A percentile compares a stretch with the other conserved stretches of the same genome.
Conservation (phyloP, 2,797 vertebrate species). For the Phoeniculus purpureus region DNA sequence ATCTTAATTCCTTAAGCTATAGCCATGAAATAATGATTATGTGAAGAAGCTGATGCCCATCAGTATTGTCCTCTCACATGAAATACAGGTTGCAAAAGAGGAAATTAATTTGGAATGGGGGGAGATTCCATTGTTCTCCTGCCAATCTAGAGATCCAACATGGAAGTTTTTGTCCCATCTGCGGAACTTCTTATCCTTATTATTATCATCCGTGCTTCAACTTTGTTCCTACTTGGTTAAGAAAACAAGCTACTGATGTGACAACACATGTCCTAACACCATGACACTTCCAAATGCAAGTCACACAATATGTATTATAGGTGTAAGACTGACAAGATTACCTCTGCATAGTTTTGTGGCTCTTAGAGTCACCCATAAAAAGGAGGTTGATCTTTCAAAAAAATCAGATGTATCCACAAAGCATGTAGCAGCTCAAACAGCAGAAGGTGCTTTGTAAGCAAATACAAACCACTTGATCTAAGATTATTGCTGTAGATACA, state of each 20-base stretch:
- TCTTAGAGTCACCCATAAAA: not conserved
- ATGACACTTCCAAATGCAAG: not conserved
- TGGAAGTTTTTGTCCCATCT: not conserved
- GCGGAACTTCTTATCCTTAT: not conserved
- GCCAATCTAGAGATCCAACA: not conserved
- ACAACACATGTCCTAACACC: not conserved
- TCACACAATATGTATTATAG: not conserved
- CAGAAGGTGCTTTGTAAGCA: conserved; percentile 69
- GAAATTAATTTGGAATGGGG: not conserved
- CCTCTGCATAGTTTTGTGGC: not conserved
- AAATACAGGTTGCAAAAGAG: not conserved
- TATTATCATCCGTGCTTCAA: not conserved
- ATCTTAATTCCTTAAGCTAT: not conserved
- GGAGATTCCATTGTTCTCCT: not conserved
- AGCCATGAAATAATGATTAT: not conserved
- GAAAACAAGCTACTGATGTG: not conserved
- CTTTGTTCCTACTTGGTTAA: not conserved
- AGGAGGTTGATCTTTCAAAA: not conserved
- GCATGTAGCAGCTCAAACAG: conserved; percentile 50
- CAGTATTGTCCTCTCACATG: not conserved
- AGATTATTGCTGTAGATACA: conserved; percentile 54
- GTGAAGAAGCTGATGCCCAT: not conserved
- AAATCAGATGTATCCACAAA: conserved; percentile 32
- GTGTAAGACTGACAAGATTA: not conserved
- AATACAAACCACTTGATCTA: conserved; percentile 56